A percentile compares a stretch with the other conserved stretches of the same genome.
Evolutionary conservation across 2,113 vertebrate genomes (phyloP).

Genomic region (Eleginops maclovinus): DNA sequence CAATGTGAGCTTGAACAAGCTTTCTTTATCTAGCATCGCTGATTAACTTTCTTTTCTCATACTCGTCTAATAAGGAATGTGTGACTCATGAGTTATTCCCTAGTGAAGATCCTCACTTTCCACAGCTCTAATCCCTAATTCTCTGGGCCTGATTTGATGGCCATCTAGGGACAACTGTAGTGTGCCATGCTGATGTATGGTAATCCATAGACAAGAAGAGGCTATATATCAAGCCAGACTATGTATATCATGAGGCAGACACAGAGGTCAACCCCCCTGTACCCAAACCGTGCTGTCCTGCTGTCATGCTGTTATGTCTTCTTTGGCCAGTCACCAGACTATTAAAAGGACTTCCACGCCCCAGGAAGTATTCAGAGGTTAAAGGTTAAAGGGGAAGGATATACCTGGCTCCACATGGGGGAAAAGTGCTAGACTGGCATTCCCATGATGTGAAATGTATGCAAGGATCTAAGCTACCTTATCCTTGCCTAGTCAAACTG

Average conservation of each 20-base stretch:
- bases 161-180: constrained; percentile 74
- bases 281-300: constrained; percentile 37
- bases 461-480: constrained; percentile 55
- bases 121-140: constrained; percentile 65
- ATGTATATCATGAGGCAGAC: constrained; percentile 75
- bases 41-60: constrained; percentile 36
- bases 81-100: constrained; percentile 73
- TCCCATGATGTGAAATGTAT: constrained; percentile 49
- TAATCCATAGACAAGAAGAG: constrained; percentile 72
- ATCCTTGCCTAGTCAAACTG: constrained; percentile 62
- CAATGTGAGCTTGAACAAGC: constrained; percentile 4
- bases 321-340: constrained; percentile 68
- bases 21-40: not conserved
- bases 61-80: constrained; percentile 48
- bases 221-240: constrained; percentile 69
- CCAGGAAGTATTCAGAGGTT: constrained; percentile 64
- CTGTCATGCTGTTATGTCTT: constrained; percentile 74
- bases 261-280: constrained; percentile 50
- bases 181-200: constrained; percentile 65
- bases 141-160: constrained; percentile 64
- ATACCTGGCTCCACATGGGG: constrained; percentile 69
- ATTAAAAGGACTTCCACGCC: constrained; percentile 74
- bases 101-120: constrained; percentile 55
- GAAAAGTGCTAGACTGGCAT: constrained; percentile 55
- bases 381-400: constrained; percentile 66